Base-by-base conservation (phyloP, 1,140 invertebrate genomes). In the Drosophila tristis region DNA sequence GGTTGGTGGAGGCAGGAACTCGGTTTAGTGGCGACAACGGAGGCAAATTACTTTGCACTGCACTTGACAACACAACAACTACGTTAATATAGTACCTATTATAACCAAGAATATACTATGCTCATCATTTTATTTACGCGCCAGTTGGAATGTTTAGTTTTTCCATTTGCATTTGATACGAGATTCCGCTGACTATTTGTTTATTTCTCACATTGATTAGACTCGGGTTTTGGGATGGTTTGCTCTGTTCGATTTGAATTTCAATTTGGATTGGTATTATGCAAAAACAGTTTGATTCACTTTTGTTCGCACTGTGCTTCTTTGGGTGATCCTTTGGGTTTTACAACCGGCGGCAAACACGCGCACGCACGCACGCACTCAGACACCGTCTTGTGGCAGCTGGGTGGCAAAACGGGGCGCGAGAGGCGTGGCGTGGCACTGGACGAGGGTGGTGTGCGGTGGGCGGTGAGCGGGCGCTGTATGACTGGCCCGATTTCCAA, bases 261-360 rank as follows among this genome's bases (percentile, higher is more conserved):
- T 20, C 20, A 20, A 15, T 53, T 25, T 56, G 43, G 42, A 35
- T 73, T 51, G 29, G 20, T 63, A 85, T 86, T 90, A 90, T 90
- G 86, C 87, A 90, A 90, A 90, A 90, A 58, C 61, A 47, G 13
- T 23, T 53, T 6, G 9, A 35, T 48, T 16, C 16, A 26, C 20
- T 66, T 64, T 35, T 47, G 60, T 51, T 20, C 20, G 20, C 20
- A 20, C 20, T 45, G 20, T 68, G 26, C 62, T 60, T 50, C 64
- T 51, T 45, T 63, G 45, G 15, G 23, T 35, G 61, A 20, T 23
- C 53, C 23, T 48, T 48, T 60, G 20, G 26, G 62, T 63, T 68
- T 78, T 63, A 63, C 74, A 74, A 76, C 89, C 89, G 84, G 89
- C 89, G 89, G 87, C 74, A 63, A 65, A 68, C 68, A 51, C 65